These are phyloP conservation scores for Lutjanus argentimaculatus DNA, from an alignment of 2,797 vertebrate genomes.

Conservation along the genomic window DNA sequence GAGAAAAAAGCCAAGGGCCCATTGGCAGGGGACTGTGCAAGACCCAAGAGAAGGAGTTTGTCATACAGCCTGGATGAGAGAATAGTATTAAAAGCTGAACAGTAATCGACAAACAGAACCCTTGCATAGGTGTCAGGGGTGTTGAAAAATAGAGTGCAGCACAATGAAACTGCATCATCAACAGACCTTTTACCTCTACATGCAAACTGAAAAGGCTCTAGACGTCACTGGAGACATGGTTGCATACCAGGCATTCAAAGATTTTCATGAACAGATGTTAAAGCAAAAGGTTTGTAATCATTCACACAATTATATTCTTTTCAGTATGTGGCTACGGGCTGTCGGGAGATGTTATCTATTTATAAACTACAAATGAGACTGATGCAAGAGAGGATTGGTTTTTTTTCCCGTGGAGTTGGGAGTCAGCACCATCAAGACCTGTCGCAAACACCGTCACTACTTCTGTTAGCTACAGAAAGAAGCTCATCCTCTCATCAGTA, in stretches of 20 bases:
- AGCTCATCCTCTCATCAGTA: background rate
- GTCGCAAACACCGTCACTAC: background rate
- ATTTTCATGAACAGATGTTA: no score
- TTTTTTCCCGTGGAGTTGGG: background rate
- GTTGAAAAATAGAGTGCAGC: no score
- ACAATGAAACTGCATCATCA: no score
- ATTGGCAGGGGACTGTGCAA: background rate
- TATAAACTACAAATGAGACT: background rate
- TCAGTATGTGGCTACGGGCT: background rate
- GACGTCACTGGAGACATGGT: no score
- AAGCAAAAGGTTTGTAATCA: no score
- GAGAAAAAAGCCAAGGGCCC: background rate
- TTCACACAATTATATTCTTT: no score
- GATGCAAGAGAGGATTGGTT: background rate
- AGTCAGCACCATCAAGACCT: background rate
- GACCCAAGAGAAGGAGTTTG: background rate
- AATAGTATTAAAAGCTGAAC: background rate
- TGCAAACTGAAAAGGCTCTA: no score
- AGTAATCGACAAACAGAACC: background rate
- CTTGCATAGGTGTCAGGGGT: background rate
- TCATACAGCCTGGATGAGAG: background rate
- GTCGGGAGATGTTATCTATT: background rate
- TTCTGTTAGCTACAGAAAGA: background rate
- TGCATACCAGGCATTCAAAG: no score
- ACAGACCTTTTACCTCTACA: no score